These are phyloP conservation scores for Atherix ibis DNA, from an alignment of 2,888 invertebrate species.

Conservation along the genomic window DNA sequence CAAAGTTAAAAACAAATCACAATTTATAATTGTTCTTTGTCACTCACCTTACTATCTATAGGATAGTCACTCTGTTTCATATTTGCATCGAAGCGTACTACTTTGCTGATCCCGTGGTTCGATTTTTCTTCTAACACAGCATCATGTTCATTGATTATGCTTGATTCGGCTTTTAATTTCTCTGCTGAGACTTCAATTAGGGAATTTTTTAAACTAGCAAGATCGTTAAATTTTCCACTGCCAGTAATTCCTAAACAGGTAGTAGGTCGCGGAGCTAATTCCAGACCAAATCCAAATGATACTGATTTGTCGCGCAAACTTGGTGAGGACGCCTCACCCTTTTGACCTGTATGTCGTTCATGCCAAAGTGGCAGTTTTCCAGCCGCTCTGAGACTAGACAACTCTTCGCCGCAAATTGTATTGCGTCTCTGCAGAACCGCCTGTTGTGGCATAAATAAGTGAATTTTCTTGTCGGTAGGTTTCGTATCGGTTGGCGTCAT, in stretches of 20 bases:
- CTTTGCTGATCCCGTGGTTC: slow-evolving; percentile 30
- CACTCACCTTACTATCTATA: slow-evolving; percentile 26
- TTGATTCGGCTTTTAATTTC: slow-evolving; percentile 5
- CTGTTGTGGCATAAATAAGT: slow-evolving; percentile 62
- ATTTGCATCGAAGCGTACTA: slow-evolving; percentile 31
- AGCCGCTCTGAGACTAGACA: slow-evolving; percentile 28
- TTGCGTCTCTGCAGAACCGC: slow-evolving; percentile 60
- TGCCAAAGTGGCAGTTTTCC: slow-evolving; percentile 48
- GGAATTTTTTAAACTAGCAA: slow-evolving; percentile 12
- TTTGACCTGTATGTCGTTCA: slow-evolving; percentile 43
- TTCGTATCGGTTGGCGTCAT: slow-evolving; percentile 35
- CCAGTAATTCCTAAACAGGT: slow-evolving; percentile 42
- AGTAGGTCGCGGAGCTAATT: slow-evolving; percentile 50
- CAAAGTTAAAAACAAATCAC: slow-evolving; percentile 1
- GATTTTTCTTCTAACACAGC: slow-evolving; percentile 16
- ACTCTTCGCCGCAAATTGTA: slow-evolving; percentile 74
- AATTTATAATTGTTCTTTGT: no score
- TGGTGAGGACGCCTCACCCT: slow-evolving; percentile 34
- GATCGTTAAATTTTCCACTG: slow-evolving; percentile 15
- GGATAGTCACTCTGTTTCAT: slow-evolving; percentile 29
- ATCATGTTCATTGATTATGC: no score
- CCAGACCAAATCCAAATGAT: slow-evolving; percentile 59
- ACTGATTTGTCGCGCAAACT: slow-evolving; percentile 60
- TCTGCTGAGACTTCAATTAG: slow-evolving; percentile 10
- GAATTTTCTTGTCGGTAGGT: slow-evolving; percentile 25